A percentile compares a stretch with the other conserved stretches of the same genome.
Conservation (phyloP, 2,113 vertebrate species). For the Amazona vittata region DNA sequence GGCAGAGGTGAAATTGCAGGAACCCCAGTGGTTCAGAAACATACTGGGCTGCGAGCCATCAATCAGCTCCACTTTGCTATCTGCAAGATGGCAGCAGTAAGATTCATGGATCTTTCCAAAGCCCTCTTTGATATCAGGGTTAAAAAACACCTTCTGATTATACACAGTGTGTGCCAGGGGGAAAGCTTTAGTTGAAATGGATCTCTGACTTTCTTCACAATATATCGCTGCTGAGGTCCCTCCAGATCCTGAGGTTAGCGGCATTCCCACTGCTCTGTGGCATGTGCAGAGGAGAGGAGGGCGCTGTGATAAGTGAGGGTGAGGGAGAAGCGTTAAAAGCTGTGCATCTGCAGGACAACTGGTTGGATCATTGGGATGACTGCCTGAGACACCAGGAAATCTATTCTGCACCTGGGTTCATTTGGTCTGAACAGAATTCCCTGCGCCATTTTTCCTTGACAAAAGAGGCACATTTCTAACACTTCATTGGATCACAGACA, state of each 20-base stretch:
- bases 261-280: neutral
- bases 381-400: neutral
- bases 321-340: neutral
- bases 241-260: neutral
- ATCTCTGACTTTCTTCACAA: constrained; percentile 19
- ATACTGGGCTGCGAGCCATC: neutral
- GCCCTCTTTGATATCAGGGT: neutral
- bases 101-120: neutral
- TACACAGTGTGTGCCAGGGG: neutral
- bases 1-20: neutral
- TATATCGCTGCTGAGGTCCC: neutral
- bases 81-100: neutral
- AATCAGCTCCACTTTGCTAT: neutral
- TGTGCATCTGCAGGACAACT: neutral
- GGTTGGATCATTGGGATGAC: neutral
- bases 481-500: constrained; percentile 17
- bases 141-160: neutral
- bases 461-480: constrained; percentile 37
- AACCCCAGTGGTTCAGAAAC: neutral
- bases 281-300: neutral
- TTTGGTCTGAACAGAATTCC: constrained; percentile 13
- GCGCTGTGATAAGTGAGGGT: neutral
- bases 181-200: neutral
- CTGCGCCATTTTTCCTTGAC: constrained; percentile 19
- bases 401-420: neutral